Evolutionary conservation across 2,888 invertebrate genomes (phyloP), one percentile per base, ranked within the genome.

Genomic region (Dynastes grantii): DNA sequence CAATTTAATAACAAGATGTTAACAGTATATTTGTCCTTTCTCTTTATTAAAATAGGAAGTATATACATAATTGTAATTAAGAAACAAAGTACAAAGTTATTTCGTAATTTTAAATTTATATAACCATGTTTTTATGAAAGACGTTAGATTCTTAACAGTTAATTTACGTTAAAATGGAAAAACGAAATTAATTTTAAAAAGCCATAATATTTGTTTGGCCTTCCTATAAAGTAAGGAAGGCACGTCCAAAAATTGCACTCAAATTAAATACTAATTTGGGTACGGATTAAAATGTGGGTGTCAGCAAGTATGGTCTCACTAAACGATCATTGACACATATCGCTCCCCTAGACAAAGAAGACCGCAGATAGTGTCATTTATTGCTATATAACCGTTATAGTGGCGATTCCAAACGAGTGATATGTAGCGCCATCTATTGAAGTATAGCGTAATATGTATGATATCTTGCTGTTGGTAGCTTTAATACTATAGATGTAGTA

Each of bases 281-380:
- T 92, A 92, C 93, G 92, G 89, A 76, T 76, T 76, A 80, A 87
- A 89, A 87, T 89, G 22, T 37, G 90, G 94, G 94, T 93, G 94
- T 92, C 93, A 95, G 95, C 95, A 95, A 91, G 91, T 94, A 93
- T 94, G 93, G 90, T 91, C 95, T 95, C 95, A 94, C 95, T 93
- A 93, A 84, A 92, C 94, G 95, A 92, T 95, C 95, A 94, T 92
- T 91, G 95, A 91, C 83, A 93, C 93, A 94, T 93, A 94, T 91
- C 92, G 95, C 95, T 95, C 95, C 95, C 95, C 94, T 90, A 94
- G 94, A 95, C 95, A 95, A 95, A 94, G 95, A 94, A 92, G 90
- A 90, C 82, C 70, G 53, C 4, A n/a, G 53, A 8, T 9, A 45
- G 2, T 51, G 8, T 8, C 45, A 2, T 16, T 22, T 11, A 2